Conservation (phyloP, 2,113 vertebrate genomes). For the Circaetus gallicus region DNA sequence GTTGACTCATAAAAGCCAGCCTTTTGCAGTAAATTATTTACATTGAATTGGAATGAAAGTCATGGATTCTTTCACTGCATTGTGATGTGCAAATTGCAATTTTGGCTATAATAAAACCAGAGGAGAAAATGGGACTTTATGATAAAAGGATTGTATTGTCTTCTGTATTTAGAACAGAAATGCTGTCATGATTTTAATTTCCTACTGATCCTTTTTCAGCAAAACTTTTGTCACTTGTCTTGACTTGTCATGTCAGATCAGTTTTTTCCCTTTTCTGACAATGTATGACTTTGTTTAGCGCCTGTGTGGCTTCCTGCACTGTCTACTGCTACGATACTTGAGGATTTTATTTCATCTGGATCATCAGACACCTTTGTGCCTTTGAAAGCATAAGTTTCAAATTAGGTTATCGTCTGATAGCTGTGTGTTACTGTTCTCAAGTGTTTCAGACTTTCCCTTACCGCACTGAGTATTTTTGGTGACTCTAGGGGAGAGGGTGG, state of each 20-base stretch:
- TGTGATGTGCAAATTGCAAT: constrained; percentile 52
- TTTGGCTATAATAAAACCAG: constrained; percentile 11
- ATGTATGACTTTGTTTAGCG: constrained; percentile 46
- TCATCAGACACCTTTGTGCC: constrained; percentile 51
- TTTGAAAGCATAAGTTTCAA: constrained; percentile 53
- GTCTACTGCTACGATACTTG: constrained; percentile 1
- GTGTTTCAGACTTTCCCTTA: neutral
- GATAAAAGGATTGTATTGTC: constrained; percentile 61
- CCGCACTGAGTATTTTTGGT: neutral
- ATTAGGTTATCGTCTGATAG: constrained; percentile 26
- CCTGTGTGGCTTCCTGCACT: constrained; percentile 37
- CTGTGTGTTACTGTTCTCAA: neutral
- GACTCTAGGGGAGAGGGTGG: neutral
- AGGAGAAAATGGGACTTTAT: constrained; percentile 33
- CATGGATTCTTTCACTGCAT: neutral
- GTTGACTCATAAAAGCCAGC: constrained; percentile 21
- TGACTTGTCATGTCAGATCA: constrained; percentile 29
- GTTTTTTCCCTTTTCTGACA: constrained; percentile 43
- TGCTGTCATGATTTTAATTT: constrained; percentile 60
- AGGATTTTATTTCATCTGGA: constrained; percentile 61
- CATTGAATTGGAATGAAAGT: constrained; percentile 19
- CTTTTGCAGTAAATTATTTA: constrained; percentile 29
- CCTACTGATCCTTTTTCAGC: constrained; percentile 41
- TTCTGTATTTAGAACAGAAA: constrained; percentile 38
- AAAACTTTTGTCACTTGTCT: constrained; percentile 49